phyloP scores from a whole-genome alignment of 2,888 invertebrate genomes.

The Stratiomys singularior region DNA sequence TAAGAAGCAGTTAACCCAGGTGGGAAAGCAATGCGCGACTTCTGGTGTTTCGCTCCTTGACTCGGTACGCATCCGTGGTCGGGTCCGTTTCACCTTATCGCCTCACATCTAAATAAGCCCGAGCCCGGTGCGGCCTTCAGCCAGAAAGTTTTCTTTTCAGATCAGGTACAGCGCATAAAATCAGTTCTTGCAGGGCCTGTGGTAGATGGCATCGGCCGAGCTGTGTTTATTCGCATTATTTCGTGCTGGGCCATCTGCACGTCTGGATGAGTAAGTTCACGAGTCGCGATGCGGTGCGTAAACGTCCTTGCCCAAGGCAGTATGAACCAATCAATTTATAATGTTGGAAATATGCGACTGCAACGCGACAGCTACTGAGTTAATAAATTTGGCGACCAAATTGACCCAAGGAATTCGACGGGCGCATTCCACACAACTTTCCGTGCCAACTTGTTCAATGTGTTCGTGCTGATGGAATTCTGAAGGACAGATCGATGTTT shows the following conservation, averaged over 20 bases:
- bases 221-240: not conserved
- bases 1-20: not conserved
- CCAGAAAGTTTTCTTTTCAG: too few relatives aligned
- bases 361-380: constrained; percentile 33
- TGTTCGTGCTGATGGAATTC: constrained; percentile 25
- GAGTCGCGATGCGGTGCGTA: constrained; percentile 39
- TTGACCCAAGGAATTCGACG: constrained; percentile 35
- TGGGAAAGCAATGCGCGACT: not conserved
- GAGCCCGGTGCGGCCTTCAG: too few relatives aligned
- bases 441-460: not conserved
- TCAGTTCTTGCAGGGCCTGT: too few relatives aligned
- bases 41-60: not conserved
- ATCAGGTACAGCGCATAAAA: too few relatives aligned
- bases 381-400: constrained; percentile 36
- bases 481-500: constrained; percentile 26
- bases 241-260: constrained; percentile 8
- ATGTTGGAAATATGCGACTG: constrained; percentile 19
- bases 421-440: constrained; percentile 28
- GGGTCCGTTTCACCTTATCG: too few relatives aligned
- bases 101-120: too few relatives aligned
- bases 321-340: constrained; percentile 42
- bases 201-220: not conserved
- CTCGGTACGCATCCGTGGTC: not conserved
- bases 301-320: constrained; percentile 46
- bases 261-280: constrained; percentile 26